Evolutionary conservation across 2,113 vertebrate genomes (phyloP), one percentile per base, ranked within the genome.

Genomic region (Syngnathus scovelli): DNA sequence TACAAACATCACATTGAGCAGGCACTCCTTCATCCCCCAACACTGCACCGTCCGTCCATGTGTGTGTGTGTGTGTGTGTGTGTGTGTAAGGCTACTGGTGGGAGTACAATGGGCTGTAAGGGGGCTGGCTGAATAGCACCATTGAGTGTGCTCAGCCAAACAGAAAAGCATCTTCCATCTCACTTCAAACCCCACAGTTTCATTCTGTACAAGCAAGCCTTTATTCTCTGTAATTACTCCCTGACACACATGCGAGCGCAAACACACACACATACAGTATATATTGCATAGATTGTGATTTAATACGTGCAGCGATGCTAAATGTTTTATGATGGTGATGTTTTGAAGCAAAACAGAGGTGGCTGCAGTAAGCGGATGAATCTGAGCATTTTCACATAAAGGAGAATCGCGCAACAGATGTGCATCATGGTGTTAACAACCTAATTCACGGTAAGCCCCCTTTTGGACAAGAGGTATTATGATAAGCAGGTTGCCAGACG

Each of bases 101-200:
- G 72, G 74, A 85, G 84, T 82, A 91, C 87, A 90, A 90, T 89
- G 80, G 88, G 76, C 80, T 83, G 85, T 87, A 84, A 86, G 85
- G 83, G 83, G 80, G 73, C 76, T 71, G 75, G 68, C 68, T 92
- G 89, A 91, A 92, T 91, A 78, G 90, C 65, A 78, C 85, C 81
- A 91, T 92, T 92, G 88, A 90, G 83, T 81, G 76, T 90, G 89
- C 74, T 87, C 88, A 92, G 90, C 87, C 90, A 92, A 88, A 92
- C 89, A 92, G 88, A 91, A 90, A 91, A 89, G 82, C 89, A 90
- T 91, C 88, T 88, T 85, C 87, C 85, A 90, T 88, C 90, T 90
- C 88, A 89, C 89, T 91, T 91, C 89, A 90, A 90, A 86, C 78
- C 87, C 84, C 85, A 76, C 83, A 85, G 82, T 87, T 88, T 87